Percentiles rank a stretch among this genome's conserved stretches.
phyloP scores from a whole-genome alignment of 2,113 vertebrate genomes.

The Guaruba guarouba region DNA sequence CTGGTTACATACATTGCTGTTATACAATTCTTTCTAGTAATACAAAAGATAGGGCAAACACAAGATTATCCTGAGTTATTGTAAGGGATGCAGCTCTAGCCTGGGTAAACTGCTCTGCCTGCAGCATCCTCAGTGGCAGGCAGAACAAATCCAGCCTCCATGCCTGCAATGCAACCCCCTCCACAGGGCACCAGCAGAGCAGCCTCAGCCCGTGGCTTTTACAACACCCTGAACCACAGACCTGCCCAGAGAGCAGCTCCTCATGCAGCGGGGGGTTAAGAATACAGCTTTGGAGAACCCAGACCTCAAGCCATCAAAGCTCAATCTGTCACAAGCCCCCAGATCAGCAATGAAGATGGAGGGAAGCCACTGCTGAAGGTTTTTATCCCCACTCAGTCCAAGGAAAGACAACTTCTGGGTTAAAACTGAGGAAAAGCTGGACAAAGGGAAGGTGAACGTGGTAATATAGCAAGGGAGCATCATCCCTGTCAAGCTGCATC shows the following conservation, averaged over 20 bases:
- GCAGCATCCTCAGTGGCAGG: neutral
- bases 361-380: neutral
- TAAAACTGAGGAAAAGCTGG: neutral
- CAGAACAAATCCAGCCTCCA: neutral
- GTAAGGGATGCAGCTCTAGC: neutral
- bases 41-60: neutral
- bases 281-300: neutral
- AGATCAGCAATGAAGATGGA: neutral
- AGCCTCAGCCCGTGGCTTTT: neutral
- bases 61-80: neutral
- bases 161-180: neutral
- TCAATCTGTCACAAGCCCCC: neutral
- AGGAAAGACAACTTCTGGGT: neutral
- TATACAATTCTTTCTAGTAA: neutral
- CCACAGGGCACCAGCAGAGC: neutral
- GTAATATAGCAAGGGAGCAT: neutral
- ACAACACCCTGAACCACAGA: neutral
- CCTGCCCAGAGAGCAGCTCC: neutral
- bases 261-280: neutral
- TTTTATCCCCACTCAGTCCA: neutral
- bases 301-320: neutral
- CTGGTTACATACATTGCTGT: neutral
- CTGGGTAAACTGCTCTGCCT: neutral
- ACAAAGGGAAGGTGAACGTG: neutral
- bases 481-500: neutral